Percentiles rank a stretch among this genome's conserved stretches.
Evolutionary conservation across 2,113 vertebrate genomes (phyloP).

Genomic region (Solea solea): DNA sequence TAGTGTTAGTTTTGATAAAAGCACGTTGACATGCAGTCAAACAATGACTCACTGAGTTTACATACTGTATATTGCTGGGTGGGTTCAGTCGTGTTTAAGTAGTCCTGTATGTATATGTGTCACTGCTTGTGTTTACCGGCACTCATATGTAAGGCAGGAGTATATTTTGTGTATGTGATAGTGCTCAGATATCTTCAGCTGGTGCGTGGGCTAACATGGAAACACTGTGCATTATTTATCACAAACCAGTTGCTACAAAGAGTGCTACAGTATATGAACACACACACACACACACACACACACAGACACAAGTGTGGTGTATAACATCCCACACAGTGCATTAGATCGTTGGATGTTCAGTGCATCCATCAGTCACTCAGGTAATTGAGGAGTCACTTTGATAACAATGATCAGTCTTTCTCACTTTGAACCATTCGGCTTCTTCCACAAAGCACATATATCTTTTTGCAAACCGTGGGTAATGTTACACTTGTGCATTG

Average conservation of each 20-base stretch:
- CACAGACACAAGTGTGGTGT: not conserved
- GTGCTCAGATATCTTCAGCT: slow-evolving; percentile 21
- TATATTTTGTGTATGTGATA: slow-evolving; percentile 4
- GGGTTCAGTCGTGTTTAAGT: too few relatives aligned
- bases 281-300: not conserved
- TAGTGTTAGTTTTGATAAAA: too few relatives aligned
- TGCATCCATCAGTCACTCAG: slow-evolving; percentile 3
- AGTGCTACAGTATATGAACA: not conserved
- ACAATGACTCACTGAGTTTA: too few relatives aligned
- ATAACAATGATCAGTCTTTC: not conserved
- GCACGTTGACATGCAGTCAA: too few relatives aligned
- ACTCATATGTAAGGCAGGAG: not conserved
- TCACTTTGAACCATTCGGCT: too few relatives aligned
- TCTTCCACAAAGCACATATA: too few relatives aligned
- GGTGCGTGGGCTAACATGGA: slow-evolving; percentile 23
- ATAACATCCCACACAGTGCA: not conserved
- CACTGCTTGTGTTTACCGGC: not conserved
- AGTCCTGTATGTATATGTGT: too few relatives aligned
- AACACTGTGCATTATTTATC: slow-evolving; percentile 45
- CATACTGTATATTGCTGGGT: too few relatives aligned
- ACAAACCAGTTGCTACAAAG: slow-evolving; percentile 14
- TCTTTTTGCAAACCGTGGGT: too few relatives aligned
- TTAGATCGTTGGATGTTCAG: not conserved
- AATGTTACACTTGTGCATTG: too few relatives aligned
- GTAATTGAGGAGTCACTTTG: slow-evolving; percentile 14